Base-by-base conservation (phyloP, 2,888 invertebrate genomes). In the Himalopsyche tibetana region DNA sequence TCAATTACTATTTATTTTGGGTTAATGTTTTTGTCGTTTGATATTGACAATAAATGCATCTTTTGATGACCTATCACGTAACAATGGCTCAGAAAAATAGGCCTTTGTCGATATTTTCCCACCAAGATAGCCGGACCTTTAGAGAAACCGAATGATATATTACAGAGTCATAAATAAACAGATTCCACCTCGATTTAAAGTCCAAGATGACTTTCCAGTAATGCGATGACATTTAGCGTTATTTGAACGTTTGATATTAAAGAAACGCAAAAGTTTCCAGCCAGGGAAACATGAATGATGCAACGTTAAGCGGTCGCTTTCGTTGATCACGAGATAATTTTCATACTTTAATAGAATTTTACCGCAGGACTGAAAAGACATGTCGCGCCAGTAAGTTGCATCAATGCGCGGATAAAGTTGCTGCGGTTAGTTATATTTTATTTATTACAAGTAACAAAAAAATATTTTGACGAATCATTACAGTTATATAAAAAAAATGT, bases 281-380 rank as follows among this genome's bases (percentile, higher is more conserved):
- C 19, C 11, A 82, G n/a, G 82, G 51, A 82, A 82, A 42, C 82
- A 51, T 51, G 82, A 82, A 45, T 45, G 82, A 83, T 82, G 51
- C 45, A 82, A 82, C 82, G 42, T 28, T 45, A n/a, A 74, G 51
- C 55, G 80, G 56, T 51, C 63, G 79, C 82, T 84, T 86, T 86
- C 84, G 56, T 84, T 82, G 45, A 82, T 85, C 84, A 87, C 85
- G 85, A 85, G 80, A 85, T 82, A 79, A 87, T 87, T 87, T 85
- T 82, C 82, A 74, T 55, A 69, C 40, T 56, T 84, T 87, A 84
- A 87, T 87, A 87, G 85, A 85, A 83, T 80, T 80, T 83, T 36
- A 85, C 87, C 87, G 87, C 87, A 85, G 55, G 38, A 87, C 51
- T 82, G 12, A 40, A 28, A 63, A 19, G 81, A 45, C 86, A 45